Percentiles rank a stretch among this genome's conserved stretches.
Evolutionary conservation across 2,888 invertebrate genomes (phyloP).

Genomic region (Bellardia pandia): DNA sequence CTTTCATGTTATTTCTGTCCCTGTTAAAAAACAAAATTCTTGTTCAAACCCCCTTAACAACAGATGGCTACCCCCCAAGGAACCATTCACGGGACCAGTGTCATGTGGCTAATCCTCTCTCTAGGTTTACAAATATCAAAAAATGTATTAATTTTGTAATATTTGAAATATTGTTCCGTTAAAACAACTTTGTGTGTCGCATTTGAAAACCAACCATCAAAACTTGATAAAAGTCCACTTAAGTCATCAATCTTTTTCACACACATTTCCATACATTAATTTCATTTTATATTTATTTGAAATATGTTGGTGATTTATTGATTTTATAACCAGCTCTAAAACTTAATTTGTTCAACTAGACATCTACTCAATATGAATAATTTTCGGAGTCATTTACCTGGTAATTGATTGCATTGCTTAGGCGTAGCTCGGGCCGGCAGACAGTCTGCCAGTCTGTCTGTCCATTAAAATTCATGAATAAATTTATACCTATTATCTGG

Average conservation of each 20-base stretch:
- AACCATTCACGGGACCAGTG: no score
- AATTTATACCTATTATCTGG: constrained; percentile 28
- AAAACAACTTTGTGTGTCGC: no score
- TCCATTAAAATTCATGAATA: constrained; percentile 24
- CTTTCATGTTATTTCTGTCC: no score
- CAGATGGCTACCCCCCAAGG: no score
- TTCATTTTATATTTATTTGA: background rate
- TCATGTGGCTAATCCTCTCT: no score
- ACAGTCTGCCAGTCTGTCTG: background rate
- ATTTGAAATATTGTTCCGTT: no score
- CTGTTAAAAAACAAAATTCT: no score
- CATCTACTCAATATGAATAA: background rate
- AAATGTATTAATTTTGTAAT: no score
- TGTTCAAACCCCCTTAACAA: no score
- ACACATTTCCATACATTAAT: background rate
- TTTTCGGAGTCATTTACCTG: constrained; percentile 46
- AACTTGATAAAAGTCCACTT: background rate
- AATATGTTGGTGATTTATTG: background rate
- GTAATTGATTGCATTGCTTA: constrained; percentile 40
- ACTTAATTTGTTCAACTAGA: background rate
- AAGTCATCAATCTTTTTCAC: constrained; percentile 5
- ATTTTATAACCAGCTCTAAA: background rate
- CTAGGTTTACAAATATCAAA: no score
- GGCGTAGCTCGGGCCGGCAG: background rate
- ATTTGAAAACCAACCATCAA: background rate